Evolutionary conservation across 2,797 vertebrate genomes (phyloP).

Genomic region (Chloroceryle inda): DNA sequence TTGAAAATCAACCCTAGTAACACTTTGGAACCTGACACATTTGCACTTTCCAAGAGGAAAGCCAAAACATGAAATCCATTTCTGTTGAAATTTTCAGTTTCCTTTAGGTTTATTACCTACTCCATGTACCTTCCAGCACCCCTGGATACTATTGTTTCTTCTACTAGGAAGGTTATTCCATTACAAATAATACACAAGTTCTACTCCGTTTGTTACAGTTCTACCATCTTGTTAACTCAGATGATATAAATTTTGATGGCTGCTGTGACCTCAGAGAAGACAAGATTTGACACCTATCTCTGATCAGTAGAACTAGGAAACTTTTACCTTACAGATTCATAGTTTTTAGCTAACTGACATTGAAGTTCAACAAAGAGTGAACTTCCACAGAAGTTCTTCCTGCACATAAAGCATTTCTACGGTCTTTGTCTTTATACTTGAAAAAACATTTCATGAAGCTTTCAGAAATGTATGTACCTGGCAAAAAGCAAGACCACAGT

Average conservation of each 20-base stretch:
- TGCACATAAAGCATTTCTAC: not conserved
- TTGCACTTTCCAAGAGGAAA: not conserved
- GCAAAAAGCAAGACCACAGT: not conserved
- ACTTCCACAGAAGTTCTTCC: not conserved
- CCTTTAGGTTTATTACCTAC: not conserved
- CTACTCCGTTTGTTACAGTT: not conserved
- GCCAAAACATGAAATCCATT: not conserved
- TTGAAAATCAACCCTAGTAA: not conserved
- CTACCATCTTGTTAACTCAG: not conserved
- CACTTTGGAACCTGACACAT: not conserved
- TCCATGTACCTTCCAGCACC: fast-evolving
- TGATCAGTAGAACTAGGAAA: not conserved
- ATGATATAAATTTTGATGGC: not conserved
- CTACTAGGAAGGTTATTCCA: not conserved
- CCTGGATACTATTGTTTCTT: not conserved
- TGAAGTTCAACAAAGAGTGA: not conserved
- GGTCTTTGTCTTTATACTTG: not conserved
- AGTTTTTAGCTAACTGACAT: not conserved
- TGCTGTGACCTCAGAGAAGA: not conserved
- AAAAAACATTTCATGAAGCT: not conserved
- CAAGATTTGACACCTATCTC: not conserved
- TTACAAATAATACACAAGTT: not conserved
- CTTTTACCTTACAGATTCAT: not conserved
- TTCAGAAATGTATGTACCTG: not conserved
- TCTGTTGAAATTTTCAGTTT: not conserved